Percentiles rank a stretch among this genome's conserved stretches.
phyloP scores from a whole-genome alignment of 2,113 vertebrate genomes.

The Microtus ochrogaster region DNA sequence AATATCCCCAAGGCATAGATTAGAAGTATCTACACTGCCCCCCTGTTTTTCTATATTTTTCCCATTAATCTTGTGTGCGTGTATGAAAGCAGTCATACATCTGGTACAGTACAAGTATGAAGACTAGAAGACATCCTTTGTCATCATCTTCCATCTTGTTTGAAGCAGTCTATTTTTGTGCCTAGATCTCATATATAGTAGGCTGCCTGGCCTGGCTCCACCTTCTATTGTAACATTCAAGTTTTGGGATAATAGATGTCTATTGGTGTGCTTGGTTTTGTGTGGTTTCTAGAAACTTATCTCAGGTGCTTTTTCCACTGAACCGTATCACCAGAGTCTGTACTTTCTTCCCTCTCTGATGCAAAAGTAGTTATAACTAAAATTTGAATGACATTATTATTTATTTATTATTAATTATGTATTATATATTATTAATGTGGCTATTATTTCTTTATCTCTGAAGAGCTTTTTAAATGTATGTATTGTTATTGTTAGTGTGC shows the following conservation, averaged over 20 bases:
- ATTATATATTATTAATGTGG: too few relatives aligned
- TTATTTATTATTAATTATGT: too few relatives aligned
- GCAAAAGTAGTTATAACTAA: not conserved
- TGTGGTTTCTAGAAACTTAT: not conserved
- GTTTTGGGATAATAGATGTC: not conserved
- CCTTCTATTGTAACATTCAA: too few relatives aligned
- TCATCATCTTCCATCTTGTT: not conserved
- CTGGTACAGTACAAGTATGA: fast-evolving
- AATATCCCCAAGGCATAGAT: fast-evolving
- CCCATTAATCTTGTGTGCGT: too few relatives aligned
- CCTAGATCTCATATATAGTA: not conserved
- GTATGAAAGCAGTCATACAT: too few relatives aligned
- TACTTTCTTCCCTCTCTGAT: not conserved
- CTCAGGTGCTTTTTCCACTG: not conserved
- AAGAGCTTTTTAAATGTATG: not conserved
- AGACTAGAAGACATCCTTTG: too few relatives aligned
- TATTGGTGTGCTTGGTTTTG: not conserved
- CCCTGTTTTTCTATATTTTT: not conserved
- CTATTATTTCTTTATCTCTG: not conserved
- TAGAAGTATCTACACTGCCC: not conserved
- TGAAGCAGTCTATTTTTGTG: not conserved
- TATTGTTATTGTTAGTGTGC: not conserved
- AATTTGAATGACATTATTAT: not conserved
- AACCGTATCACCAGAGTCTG: not conserved
- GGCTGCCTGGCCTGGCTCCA: not conserved